Conservation (phyloP, 2,888 invertebrate genomes). For the Mechanitis messenoides region DNA sequence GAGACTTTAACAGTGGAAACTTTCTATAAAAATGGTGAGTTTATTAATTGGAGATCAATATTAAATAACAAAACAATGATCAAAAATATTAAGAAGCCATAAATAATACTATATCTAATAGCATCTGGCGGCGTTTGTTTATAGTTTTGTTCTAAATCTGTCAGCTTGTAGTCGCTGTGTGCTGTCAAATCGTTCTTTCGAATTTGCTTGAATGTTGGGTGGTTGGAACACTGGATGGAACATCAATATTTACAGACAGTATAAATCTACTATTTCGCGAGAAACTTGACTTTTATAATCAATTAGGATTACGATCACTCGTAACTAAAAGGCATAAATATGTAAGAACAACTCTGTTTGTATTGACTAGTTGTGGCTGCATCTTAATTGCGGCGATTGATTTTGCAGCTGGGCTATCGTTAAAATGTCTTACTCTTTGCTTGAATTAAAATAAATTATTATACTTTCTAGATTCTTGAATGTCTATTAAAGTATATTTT, state of each 20-base stretch:
- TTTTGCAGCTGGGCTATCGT: neutral
- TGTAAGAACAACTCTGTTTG: slow-evolving; percentile 54
- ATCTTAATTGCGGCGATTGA: slow-evolving; percentile 44
- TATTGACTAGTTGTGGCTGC: slow-evolving; percentile 47
- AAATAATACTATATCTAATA: slow-evolving; percentile 9
- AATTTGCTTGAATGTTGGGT: slow-evolving; percentile 22
- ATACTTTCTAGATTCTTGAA: too few species aligned
- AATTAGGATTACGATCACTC: slow-evolving; percentile 64
- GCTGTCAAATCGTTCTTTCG: slow-evolving; percentile 28
- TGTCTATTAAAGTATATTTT: too few species aligned
- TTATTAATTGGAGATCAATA: too few species aligned
- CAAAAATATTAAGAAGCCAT: neutral
- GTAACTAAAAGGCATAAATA: slow-evolving; percentile 48
- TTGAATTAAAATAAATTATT: too few species aligned
- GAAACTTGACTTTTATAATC: slow-evolving; percentile 66
- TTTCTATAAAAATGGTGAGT: too few species aligned
- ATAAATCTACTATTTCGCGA: slow-evolving; percentile 62
- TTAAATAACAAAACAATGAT: neutral
- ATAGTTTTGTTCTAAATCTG: slow-evolving; percentile 36
- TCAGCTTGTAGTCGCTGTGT: slow-evolving; percentile 28
- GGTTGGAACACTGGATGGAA: neutral
- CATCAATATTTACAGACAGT: slow-evolving; percentile 48
- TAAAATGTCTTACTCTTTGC: neutral
- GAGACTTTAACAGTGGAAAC: too few species aligned
- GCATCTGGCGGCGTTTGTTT: slow-evolving; percentile 29